Base-by-base conservation (phyloP, 2,888 invertebrate genomes). In the Chymomyza procnemis region DNA sequence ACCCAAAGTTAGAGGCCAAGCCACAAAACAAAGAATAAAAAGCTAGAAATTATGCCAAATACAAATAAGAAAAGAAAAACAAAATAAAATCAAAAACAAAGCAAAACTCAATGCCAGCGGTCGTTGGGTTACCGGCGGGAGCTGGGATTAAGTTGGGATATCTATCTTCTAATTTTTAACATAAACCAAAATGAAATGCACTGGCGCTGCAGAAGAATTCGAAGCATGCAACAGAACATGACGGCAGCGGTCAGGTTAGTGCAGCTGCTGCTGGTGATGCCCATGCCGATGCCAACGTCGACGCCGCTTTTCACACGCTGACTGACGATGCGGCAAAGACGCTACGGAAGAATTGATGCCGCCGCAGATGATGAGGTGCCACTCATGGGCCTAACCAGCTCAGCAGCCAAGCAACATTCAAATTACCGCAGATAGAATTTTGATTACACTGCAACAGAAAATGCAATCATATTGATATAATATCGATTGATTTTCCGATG, bases 341-440 rank as follows among this genome's bases (percentile, higher is more conserved):
- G 66, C 71, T 60, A 79, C 86, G 79, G 79, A 18, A 18, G 52
- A 80, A 80, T 80, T 81, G 81, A 81, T 86, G 81, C 85, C 85
- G 76, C 83, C 78, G 83, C 16, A 34, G 26, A 87, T 87, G 85
- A 85, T 85, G 81, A 81, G 85, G 73, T 86, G 81, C 81, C 87
- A 81, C 67, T 67, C 52, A 56, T 66, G 16, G 58, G 14, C 26
- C 60, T 64, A 58, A 16, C 58, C 48, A 12, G 58, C 68, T 47
- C 14, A 26, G 61, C 50, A 50, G 68, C 65, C 66, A 41, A 41
- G 6, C 34, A 12, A 9, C 26, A 8, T 26, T 6, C 6, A 26
- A 26, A 26, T 26, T 8, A n/a, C n/a, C n/a, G n/a, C n/a, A n/a
- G n/a, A n/a, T n/a, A n/a, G n/a, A n/a, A n/a, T n/a, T n/a, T n/a